A percentile compares a stretch with the other conserved stretches of the same genome.
phyloP scores from a whole-genome alignment of 2,888 invertebrate species.

The Podotricha telesiphe region DNA sequence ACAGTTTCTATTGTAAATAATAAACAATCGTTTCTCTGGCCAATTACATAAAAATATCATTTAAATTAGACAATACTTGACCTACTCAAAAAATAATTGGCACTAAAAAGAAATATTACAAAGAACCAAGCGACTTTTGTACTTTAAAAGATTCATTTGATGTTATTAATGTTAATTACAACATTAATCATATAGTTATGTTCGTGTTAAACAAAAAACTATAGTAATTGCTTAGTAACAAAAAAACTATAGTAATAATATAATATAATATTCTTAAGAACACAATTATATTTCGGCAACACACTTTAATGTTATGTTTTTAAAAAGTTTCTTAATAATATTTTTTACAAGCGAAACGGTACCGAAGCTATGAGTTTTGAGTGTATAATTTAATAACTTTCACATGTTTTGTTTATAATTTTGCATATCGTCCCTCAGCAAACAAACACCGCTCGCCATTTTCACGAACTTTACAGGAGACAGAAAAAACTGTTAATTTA shows the following conservation, averaged over 20 bases:
- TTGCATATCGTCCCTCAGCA: too few relatives aligned
- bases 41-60: not conserved
- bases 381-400: too few relatives aligned
- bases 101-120: not conserved
- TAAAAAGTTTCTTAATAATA: not conserved
- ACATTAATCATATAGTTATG: constrained; percentile 22
- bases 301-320: not conserved
- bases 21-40: too few relatives aligned
- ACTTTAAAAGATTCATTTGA: not conserved
- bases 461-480: too few relatives aligned
- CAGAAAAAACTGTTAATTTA: too few relatives aligned
- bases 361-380: not conserved
- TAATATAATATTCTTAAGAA: constrained; percentile 10
- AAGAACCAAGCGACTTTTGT: constrained; percentile 4
- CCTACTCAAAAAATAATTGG: constrained; percentile 1
- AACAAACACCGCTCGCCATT: too few relatives aligned
- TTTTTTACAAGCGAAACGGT: not conserved
- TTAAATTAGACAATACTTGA: not conserved
- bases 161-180: constrained; percentile 25
- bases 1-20: too few relatives aligned
- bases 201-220: constrained; percentile 23
- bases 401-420: too few relatives aligned
- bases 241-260: constrained; percentile 3
- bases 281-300: constrained; percentile 9
- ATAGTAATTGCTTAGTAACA: constrained; percentile 20